Percentiles rank a stretch among this genome's conserved stretches.
Conservation (phyloP, 2,888 invertebrate species). For the Elegia similella region DNA sequence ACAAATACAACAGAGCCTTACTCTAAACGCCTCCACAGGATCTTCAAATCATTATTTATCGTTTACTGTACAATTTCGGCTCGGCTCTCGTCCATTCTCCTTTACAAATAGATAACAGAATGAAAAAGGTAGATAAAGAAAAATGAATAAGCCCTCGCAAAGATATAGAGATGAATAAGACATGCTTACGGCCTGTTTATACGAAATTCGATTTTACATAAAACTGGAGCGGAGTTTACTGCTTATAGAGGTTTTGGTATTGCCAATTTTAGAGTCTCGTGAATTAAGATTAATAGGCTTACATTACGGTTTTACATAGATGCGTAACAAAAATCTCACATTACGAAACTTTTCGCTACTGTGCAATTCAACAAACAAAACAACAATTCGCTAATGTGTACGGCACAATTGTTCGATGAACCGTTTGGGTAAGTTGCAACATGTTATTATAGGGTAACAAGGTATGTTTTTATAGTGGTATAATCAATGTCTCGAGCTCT, state of each 20-base stretch:
- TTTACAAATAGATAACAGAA: slow-evolving; percentile 7
- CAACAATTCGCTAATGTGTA: too few species aligned
- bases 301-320: too few species aligned
- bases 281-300: background rate
- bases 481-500: too few species aligned
- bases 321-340: too few species aligned
- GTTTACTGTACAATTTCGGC: background rate
- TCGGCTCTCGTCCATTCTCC: background rate
- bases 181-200: background rate
- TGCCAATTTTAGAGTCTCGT: background rate
- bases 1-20: background rate
- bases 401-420: too few species aligned
- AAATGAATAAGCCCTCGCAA: slow-evolving; percentile 10
- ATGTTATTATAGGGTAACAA: too few species aligned
- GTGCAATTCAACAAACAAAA: too few species aligned
- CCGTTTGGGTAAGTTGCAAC: too few species aligned
- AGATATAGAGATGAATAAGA: slow-evolving; percentile 8
- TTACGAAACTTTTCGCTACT: too few species aligned
- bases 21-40: background rate
- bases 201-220: background rate
- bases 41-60: slow-evolving; percentile 7
- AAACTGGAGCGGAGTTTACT: background rate
- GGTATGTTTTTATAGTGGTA: too few species aligned
- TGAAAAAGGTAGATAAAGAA: slow-evolving; percentile 5
- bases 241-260: background rate